Conservation (phyloP, 1,140 invertebrate genomes). For the Calliphora vicina region DNA sequence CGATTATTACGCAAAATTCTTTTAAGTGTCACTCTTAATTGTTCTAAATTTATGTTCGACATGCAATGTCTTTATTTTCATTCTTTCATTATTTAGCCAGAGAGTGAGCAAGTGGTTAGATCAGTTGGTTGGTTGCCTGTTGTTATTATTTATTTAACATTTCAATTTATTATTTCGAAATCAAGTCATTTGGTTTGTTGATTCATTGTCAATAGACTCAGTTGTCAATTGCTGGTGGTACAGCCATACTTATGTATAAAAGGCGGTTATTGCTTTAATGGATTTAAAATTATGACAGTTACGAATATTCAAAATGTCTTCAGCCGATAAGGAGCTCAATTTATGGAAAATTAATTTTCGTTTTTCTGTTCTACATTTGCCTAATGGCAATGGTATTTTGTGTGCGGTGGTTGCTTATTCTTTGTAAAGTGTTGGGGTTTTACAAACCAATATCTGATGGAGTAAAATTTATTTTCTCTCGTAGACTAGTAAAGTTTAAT, state of each 20-base stretch:
- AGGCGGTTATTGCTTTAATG: background rate
- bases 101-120: background rate
- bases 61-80: background rate
- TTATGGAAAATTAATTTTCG: background rate
- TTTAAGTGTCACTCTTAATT: constrained; percentile 10
- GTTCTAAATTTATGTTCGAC: background rate
- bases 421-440: too few relatives aligned
- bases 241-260: too few relatives aligned
- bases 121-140: background rate
- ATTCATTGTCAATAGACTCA: background rate
- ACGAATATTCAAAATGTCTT: background rate
- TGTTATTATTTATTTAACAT: background rate
- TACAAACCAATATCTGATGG: too few relatives aligned
- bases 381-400: background rate
- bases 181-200: background rate
- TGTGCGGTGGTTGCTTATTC: too few relatives aligned
- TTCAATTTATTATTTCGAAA: constrained; percentile 2
- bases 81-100: background rate
- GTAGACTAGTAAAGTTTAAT: too few relatives aligned
- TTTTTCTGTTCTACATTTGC: background rate
- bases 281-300: constrained; percentile 10
- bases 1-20: background rate
- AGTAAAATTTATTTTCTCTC: too few relatives aligned
- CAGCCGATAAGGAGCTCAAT: background rate
- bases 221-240: background rate